Conservation (phyloP, 1,140 invertebrate species). For the Asobara japonica region DNA sequence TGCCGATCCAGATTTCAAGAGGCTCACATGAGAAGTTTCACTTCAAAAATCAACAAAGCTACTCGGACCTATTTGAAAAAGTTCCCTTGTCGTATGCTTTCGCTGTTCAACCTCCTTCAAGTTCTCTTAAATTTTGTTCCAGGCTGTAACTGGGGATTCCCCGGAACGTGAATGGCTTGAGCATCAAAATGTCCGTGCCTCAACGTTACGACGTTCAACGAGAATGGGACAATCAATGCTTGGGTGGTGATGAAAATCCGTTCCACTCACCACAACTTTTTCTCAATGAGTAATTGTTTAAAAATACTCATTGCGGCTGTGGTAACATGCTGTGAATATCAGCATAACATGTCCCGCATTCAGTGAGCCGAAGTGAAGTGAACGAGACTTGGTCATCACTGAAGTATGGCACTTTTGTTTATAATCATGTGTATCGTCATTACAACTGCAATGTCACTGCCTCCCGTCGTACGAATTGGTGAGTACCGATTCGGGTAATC, state of each 20-base stretch:
- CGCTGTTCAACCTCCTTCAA: not conserved
- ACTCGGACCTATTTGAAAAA: not conserved
- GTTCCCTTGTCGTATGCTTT: not conserved
- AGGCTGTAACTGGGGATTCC: not conserved
- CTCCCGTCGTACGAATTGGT: slow-evolving; percentile 77
- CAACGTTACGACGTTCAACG: not conserved
- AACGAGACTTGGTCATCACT: slow-evolving; percentile 24
- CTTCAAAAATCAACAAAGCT: too few relatives aligned
- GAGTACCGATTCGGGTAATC: too few relatives aligned
- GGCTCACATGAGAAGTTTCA: too few relatives aligned
- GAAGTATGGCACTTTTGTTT: slow-evolving; percentile 62
- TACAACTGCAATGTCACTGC: slow-evolving; percentile 67
- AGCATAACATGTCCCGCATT: not conserved
- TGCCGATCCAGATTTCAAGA: too few relatives aligned
- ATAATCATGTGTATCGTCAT: slow-evolving; percentile 63
- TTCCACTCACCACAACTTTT: not conserved
- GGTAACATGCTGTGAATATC: not conserved
- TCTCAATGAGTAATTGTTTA: not conserved
- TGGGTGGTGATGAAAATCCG: not conserved
- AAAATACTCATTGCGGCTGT: not conserved
- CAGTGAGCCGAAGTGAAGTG: slow-evolving; percentile 48
- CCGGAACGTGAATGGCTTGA: not conserved
- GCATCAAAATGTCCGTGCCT: not conserved
- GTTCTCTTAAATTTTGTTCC: not conserved
- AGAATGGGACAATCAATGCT: not conserved